Evolutionary conservation across 2,113 vertebrate genomes (phyloP).

Genomic region (Ptilonorhynchus violaceus): DNA sequence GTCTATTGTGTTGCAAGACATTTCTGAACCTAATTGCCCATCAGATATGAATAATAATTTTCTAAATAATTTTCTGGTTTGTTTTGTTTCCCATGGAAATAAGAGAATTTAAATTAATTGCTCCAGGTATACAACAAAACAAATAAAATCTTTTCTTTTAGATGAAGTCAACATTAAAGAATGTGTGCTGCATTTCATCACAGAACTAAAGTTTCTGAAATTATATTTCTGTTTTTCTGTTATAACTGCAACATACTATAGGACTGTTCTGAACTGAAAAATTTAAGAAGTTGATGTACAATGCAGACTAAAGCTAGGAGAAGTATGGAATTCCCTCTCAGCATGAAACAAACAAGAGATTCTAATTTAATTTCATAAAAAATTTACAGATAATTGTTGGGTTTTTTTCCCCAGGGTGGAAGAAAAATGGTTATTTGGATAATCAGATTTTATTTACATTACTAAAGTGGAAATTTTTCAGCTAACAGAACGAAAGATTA

Average conservation of each 20-base stretch:
- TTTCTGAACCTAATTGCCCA: background rate
- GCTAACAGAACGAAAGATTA: background rate
- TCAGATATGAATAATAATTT: background rate
- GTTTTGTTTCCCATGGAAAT: background rate
- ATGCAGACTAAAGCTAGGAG: background rate
- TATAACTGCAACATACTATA: background rate
- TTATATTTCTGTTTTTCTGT: background rate
- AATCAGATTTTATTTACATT: background rate
- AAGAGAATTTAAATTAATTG: background rate
- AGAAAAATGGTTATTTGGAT: background rate
- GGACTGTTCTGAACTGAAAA: background rate
- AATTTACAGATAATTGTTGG: background rate
- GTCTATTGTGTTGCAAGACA: background rate
- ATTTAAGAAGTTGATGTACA: background rate
- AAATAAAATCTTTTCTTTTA: background rate
- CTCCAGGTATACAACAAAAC: background rate
- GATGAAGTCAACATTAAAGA: background rate
- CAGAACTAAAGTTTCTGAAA: background rate
- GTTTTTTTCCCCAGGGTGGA: background rate
- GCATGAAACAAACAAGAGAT: background rate
- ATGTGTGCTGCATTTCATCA: background rate
- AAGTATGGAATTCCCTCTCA: background rate
- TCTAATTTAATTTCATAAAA: background rate
- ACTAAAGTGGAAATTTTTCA: background rate
- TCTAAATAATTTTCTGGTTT: background rate